Evolutionary conservation across 1,140 invertebrate genomes (phyloP).

Genomic region (Nephila pilipes): DNA sequence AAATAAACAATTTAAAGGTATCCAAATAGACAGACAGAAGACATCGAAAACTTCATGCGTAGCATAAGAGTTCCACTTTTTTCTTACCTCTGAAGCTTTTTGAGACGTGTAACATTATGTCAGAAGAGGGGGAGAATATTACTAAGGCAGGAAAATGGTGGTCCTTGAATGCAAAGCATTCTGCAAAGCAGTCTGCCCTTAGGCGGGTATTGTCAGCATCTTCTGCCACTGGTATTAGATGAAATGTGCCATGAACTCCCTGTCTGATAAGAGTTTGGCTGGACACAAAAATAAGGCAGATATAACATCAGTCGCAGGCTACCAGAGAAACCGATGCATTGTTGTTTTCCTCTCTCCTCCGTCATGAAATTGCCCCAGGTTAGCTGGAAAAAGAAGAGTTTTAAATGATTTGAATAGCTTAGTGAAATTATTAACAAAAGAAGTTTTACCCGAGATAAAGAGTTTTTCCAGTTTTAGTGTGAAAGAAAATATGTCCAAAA

Average conservation of each 20-base stretch:
- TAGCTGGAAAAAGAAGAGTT: no score
- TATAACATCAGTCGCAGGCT: not conserved
- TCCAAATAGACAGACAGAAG: not conserved
- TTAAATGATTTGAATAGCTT: no score
- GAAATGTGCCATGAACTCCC: not conserved
- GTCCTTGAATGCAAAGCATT: not conserved
- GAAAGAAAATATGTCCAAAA: no score
- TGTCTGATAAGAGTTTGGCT: not conserved
- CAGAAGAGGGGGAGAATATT: not conserved
- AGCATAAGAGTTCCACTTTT: not conserved
- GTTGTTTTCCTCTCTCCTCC: no score
- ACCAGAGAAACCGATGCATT: not conserved
- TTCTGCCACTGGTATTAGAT: not conserved
- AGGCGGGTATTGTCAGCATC: not conserved
- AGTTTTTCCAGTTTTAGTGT: no score
- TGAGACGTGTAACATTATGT: not conserved
- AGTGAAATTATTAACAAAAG: no score
- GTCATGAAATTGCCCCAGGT: no score
- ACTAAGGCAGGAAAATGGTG: not conserved
- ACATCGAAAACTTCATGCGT: not conserved
- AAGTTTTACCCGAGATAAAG: no score
- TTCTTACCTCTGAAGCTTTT: not conserved
- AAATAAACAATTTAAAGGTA: not conserved
- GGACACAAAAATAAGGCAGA: not conserved
- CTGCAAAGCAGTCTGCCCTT: not conserved